Conservation (phyloP, 2,888 invertebrate genomes). For the Zonitis immaculata region DNA sequence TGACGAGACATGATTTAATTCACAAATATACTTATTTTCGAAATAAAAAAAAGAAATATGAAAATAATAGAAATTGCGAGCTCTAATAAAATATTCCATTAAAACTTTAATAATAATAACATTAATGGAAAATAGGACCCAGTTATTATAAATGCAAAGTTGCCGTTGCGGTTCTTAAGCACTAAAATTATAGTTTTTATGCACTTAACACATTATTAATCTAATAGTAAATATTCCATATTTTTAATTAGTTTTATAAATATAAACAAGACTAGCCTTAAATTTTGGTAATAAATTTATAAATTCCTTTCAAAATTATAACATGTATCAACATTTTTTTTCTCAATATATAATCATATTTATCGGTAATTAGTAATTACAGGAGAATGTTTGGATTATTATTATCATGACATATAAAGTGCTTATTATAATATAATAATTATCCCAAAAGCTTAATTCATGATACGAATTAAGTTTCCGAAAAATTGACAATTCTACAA, state of each 20-base stretch:
- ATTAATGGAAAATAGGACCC: slow-evolving; percentile 6
- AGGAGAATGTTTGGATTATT: no score
- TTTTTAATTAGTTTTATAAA: slow-evolving; percentile 12
- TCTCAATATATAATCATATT: background rate
- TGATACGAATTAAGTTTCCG: background rate
- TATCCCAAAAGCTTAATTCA: background rate
- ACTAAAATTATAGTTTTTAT: slow-evolving; percentile 10
- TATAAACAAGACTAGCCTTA: slow-evolving; percentile 18
- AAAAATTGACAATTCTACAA: slow-evolving; percentile 9
- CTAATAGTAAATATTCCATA: slow-evolving; percentile 9
- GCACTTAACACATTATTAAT: slow-evolving; percentile 10
- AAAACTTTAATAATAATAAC: slow-evolving; percentile 10
- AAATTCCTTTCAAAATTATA: slow-evolving; percentile 6
- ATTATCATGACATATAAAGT: slow-evolving; percentile 4
- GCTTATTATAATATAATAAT: slow-evolving; percentile 4
- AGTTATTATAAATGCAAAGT: slow-evolving; percentile 16
- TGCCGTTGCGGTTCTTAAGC: slow-evolving; percentile 11
- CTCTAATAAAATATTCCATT: background rate
- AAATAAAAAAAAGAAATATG: slow-evolving; percentile 6
- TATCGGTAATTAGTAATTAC: background rate
- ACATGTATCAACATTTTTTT: slow-evolving; percentile 1
- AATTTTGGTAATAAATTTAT: slow-evolving; percentile 18
- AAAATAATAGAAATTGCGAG: no score
- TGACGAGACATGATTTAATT: slow-evolving; percentile 8
- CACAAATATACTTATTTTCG: background rate